Conservation (phyloP, 2,113 vertebrate species). For the Elaphurus davidianus region DNA sequence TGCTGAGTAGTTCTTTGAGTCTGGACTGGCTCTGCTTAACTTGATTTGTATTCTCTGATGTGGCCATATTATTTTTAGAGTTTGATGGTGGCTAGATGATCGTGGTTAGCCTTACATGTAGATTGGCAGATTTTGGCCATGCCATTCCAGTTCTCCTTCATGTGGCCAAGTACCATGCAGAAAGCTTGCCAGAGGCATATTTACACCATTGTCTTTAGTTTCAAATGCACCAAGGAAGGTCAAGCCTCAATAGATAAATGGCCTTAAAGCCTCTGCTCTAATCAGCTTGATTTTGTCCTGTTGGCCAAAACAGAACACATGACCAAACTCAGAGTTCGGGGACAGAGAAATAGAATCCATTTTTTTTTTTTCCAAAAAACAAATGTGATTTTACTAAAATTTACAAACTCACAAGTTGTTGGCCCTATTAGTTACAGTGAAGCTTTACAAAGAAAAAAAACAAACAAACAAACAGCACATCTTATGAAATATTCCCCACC, state of each 20-base stretch:
- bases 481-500: neutral
- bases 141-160: neutral
- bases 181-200: neutral
- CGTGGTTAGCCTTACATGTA: neutral
- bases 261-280: neutral
- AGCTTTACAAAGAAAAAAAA: neutral
- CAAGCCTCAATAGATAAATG: neutral
- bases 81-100: neutral
- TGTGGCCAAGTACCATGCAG: neutral
- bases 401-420: neutral
- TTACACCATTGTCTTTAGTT: neutral
- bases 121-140: neutral
- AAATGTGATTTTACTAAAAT: neutral
- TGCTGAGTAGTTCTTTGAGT: neutral
- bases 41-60: neutral
- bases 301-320: neutral
- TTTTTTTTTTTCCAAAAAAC: constrained; percentile 19
- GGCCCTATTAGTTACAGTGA: neutral
- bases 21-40: neutral
- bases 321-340: neutral
- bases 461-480: neutral
- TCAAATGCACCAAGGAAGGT: neutral
- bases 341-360: neutral
- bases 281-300: neutral
- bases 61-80: neutral